Base-by-base conservation (phyloP, 2,888 invertebrate species). In the Beris morrisii region DNA sequence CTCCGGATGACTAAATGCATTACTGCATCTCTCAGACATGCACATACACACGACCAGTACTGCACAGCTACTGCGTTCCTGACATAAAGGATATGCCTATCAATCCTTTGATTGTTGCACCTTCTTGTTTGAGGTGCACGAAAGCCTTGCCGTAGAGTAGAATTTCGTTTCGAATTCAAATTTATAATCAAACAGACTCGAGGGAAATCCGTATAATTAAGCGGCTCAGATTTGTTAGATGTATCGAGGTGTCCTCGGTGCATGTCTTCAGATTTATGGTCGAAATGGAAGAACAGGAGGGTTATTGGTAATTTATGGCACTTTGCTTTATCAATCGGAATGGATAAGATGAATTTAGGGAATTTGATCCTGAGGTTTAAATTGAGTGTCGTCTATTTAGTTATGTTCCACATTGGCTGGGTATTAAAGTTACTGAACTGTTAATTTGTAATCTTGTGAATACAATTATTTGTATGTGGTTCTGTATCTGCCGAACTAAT, bases 201-300 rank as follows among this genome's bases (percentile, higher is more conserved):
- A 59, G 58, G 58, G 30, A 59, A 59, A 59, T 59, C 58, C 32
- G 48, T 30, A 59, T 59, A 59, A 59, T 59, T 59, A 59, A 59
- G 43, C 58, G 48, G 48, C 30, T 59, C 48, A n/a, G 58, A 59
- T 59, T 59, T 59, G 58, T 59, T 48, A 59, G 48, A 59, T 46
- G 48, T 48, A 6, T 30, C 13, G 9, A 43, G 13, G 13, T 13
- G 13, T 13, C 30, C 38, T 38, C 38, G 2, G 43, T n/a, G 38
- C 13, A 15, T n/a, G 43, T 56, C 52, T 52, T 52, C 22, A 52
- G 55, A 56, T 56, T 56, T 56, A 56, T 56, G n/a, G 38, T 38
- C 9, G 5, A 38, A 9, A 13, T n/a, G 32, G 54, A 54, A n/a
- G 31, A 31, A 54, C 5, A 6, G 4, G 31, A 1, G 31, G 54